Conservation (phyloP, 1,140 invertebrate species). For the Lithobius niger region DNA sequence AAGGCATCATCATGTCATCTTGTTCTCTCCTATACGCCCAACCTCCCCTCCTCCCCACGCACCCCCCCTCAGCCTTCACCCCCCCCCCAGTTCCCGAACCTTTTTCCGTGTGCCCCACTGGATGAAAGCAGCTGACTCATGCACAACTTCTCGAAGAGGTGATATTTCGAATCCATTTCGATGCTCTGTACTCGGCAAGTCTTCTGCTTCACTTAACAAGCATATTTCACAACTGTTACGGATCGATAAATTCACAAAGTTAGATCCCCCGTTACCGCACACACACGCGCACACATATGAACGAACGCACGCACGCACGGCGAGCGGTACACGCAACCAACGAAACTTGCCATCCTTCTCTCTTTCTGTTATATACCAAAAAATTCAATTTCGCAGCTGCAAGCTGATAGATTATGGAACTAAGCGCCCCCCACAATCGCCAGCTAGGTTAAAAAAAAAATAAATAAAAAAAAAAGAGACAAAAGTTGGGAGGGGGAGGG, state of each 20-base stretch:
- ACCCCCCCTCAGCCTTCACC: not conserved
- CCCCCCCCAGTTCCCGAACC: not conserved
- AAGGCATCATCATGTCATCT: too few species aligned
- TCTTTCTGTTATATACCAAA: not conserved
- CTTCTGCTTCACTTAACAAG: slow-evolving; percentile 8
- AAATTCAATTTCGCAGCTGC: slow-evolving; percentile 1
- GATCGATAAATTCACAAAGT: slow-evolving; percentile 12
- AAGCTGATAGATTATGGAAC: not conserved
- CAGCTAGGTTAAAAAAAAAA: not conserved
- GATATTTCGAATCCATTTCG: slow-evolving; percentile 7
- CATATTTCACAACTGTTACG: slow-evolving; percentile 9
- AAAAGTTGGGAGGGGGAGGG: not conserved
- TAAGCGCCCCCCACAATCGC: not conserved
- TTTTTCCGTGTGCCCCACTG: too few species aligned
- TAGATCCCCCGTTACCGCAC: not conserved
- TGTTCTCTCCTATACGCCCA: not conserved
- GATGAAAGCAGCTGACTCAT: slow-evolving; percentile 2
- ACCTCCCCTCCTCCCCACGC: not conserved
- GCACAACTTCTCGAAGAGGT: not conserved
- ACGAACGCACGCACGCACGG: too few species aligned
- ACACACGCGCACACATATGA: not conserved
- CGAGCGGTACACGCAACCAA: not conserved
- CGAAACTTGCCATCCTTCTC: not conserved
- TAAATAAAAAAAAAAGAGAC: too few species aligned
- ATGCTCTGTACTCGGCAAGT: slow-evolving; percentile 1